Evolutionary conservation across 2,888 invertebrate species (phyloP).

Genomic region (Athripsodes cinereus): DNA sequence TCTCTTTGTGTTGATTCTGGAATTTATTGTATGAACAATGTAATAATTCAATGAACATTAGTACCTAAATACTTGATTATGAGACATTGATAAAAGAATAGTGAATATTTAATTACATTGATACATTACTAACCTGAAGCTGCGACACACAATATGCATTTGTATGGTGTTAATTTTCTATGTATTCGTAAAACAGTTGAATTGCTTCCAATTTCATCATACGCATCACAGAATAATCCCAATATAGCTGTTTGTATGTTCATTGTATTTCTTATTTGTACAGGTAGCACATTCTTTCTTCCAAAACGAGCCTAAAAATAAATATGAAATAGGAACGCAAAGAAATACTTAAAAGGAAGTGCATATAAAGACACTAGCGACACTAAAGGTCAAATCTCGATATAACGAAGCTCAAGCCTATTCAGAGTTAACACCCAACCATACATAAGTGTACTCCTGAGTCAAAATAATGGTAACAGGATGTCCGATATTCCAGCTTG

Average conservation of each 20-base stretch:
- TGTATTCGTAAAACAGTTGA: conserved; percentile 55
- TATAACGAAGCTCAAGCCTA: too few relatives aligned
- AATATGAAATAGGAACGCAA: too few relatives aligned
- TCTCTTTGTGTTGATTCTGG: conserved; percentile 32
- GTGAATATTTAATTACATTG: not conserved
- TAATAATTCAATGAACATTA: too few relatives aligned
- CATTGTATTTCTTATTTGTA: conserved; percentile 43
- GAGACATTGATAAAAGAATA: not conserved
- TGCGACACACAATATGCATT: conserved; percentile 51
- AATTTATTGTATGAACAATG: conserved; percentile 6
- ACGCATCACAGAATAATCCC: conserved; percentile 53
- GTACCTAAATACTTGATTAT: too few relatives aligned
- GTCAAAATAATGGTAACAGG: too few relatives aligned
- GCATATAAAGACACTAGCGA: too few relatives aligned
- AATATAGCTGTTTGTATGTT: conserved; percentile 48
- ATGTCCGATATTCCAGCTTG: too few relatives aligned
- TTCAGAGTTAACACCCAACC: too few relatives aligned
- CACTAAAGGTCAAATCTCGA: too few relatives aligned
- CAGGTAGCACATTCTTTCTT: conserved; percentile 18
- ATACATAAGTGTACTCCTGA: too few relatives aligned
- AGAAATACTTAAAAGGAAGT: too few relatives aligned
- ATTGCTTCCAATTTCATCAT: conserved; percentile 45
- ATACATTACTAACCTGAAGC: conserved; percentile 34
- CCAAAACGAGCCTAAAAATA: conserved; percentile 3
- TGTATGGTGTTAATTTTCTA: conserved; percentile 69